Evolutionary conservation across 2,888 invertebrate genomes (phyloP).

Genomic region (Ommatoiulus sabulosus): DNA sequence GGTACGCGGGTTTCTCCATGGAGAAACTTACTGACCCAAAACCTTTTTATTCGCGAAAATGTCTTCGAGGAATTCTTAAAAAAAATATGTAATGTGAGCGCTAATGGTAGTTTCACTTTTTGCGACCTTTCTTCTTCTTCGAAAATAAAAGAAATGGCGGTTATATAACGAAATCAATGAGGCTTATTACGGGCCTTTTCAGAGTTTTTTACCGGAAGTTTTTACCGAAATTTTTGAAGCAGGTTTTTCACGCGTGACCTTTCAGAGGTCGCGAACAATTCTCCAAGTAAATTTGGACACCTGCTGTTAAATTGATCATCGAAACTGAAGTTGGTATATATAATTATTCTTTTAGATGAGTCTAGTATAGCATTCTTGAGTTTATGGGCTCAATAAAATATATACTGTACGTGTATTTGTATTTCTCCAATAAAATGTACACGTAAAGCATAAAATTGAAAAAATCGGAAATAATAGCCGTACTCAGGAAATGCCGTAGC

Average conservation of each 20-base stretch:
- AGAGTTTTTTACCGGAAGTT: not conserved
- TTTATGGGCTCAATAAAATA: too few species aligned
- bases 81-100: not conserved
- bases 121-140: not conserved
- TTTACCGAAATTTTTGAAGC: not conserved
- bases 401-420: too few species aligned
- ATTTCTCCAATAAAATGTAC: too few species aligned
- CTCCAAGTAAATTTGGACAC: too few species aligned
- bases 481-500: too few species aligned
- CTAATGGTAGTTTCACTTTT: not conserved
- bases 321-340: too few species aligned
- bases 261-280: too few species aligned
- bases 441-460: too few species aligned
- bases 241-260: not conserved
- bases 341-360: too few species aligned
- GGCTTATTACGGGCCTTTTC: not conserved
- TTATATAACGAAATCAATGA: conserved; percentile 6
- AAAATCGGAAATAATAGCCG: too few species aligned
- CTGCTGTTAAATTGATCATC: too few species aligned
- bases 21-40: conserved; percentile 31
- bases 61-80: not conserved
- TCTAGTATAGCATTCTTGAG: too few species aligned
- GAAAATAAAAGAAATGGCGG: not conserved
- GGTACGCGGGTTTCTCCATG: not conserved
- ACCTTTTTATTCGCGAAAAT: conserved; percentile 8